A percentile compares a stretch with the other conserved stretches of the same genome.
phyloP scores from a whole-genome alignment of 2,113 vertebrate genomes.

The Festucalex cinctus region DNA sequence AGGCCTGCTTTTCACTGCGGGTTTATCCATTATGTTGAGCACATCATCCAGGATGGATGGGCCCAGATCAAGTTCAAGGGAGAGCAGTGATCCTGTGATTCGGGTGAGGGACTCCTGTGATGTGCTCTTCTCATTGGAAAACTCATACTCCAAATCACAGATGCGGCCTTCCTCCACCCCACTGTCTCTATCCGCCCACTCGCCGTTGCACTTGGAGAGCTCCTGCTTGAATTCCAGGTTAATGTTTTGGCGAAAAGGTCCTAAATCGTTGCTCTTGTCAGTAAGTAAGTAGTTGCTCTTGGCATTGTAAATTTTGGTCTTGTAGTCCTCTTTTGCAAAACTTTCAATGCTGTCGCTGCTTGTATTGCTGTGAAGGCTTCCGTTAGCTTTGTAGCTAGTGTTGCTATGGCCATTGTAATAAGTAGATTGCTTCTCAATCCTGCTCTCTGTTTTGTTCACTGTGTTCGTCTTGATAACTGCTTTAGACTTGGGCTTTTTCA shows the following conservation, averaged over 20 bases:
- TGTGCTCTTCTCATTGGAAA: conserved; percentile 79
- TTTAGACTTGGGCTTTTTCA: conserved; percentile 73
- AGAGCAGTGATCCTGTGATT: conserved; percentile 86
- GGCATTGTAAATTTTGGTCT: conserved; percentile 40
- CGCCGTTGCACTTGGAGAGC: conserved; percentile 77
- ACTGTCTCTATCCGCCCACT: conserved; percentile 84
- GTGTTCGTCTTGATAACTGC: conserved; percentile 71
- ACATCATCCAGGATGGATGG: conserved; percentile 98
- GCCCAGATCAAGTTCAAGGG: conserved; percentile 92
- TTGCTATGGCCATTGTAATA: conserved; percentile 75
- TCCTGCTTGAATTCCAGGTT: conserved; percentile 80
- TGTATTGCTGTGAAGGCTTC: conserved; percentile 58
- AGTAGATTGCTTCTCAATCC: conserved; percentile 67
- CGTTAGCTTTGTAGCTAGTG: conserved; percentile 47
- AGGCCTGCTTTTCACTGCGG: conserved; percentile 62
- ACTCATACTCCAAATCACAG: conserved; percentile 75
- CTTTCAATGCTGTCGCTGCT: conserved; percentile 63
- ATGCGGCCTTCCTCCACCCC: conserved; percentile 80
- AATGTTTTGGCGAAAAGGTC: conserved; percentile 54
- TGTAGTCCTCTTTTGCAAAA: conserved; percentile 44
- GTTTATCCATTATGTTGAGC: conserved; percentile 95
- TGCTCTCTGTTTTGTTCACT: conserved; percentile 69
- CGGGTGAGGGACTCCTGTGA: conserved; percentile 86
- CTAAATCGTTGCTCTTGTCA: conserved; percentile 40
- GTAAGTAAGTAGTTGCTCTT: conserved; percentile 28